Percentiles rank a stretch among this genome's conserved stretches.
Evolutionary conservation across 2,113 vertebrate genomes (phyloP).

Genomic region (Sula dactylatra): DNA sequence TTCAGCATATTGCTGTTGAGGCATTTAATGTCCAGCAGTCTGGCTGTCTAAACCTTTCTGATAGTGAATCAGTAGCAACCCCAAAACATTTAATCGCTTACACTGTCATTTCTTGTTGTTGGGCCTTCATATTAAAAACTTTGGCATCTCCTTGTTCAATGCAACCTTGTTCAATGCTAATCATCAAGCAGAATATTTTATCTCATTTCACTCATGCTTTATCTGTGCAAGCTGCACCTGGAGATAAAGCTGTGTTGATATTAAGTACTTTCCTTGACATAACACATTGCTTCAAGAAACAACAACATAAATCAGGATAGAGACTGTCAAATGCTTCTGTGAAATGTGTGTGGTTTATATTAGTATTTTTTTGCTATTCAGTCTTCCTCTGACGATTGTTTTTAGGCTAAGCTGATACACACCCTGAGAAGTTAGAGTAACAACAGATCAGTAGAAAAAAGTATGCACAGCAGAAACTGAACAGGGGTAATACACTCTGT

Average conservation of each 20-base stretch:
- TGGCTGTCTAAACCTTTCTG: not conserved
- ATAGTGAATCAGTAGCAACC: not conserved
- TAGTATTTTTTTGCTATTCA: not conserved
- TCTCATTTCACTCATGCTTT: not conserved
- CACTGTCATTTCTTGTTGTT: not conserved
- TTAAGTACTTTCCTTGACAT: not conserved
- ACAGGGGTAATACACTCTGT: not conserved
- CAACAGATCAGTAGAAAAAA: not conserved
- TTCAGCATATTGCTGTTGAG: not conserved
- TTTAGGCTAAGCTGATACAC: not conserved
- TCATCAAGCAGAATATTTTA: not conserved
- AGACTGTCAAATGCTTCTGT: not conserved
- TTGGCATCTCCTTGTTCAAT: not conserved
- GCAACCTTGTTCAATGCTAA: not conserved
- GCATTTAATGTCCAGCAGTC: not conserved
- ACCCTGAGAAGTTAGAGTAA: not conserved
- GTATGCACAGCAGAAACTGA: not conserved
- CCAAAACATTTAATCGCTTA: not conserved
- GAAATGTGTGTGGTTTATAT: not conserved
- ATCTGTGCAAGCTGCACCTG: not conserved
- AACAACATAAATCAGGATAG: not conserved
- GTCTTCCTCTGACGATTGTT: not conserved
- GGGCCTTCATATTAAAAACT: not conserved
- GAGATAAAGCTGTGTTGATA: not conserved
- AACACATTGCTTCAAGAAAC: not conserved